A percentile compares a stretch with the other conserved stretches of the same genome.
These are phyloP conservation scores for Apostichopus californicus DNA, from an alignment of 35 echinoderm and acorn worm species.

Conservation along the genomic window DNA sequence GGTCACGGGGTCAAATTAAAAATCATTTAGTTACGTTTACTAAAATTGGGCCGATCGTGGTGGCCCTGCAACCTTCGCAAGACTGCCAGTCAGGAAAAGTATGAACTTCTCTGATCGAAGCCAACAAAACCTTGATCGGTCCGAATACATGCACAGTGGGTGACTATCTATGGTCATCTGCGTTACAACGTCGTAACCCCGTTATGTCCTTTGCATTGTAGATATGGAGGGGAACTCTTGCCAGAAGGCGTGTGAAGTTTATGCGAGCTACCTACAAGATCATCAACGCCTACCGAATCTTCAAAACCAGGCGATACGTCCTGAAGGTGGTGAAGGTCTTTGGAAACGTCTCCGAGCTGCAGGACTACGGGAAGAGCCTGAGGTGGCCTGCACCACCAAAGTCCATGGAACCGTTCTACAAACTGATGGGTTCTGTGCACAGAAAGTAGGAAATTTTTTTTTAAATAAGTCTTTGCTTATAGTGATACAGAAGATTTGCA, in stretches of 20 bases:
- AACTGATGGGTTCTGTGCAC: constrained; percentile 75
- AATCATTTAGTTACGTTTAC: too few species aligned
- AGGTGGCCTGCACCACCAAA: constrained; percentile 84
- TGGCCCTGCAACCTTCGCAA: too few species aligned
- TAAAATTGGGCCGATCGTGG: too few species aligned
- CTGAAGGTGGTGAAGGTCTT: constrained; percentile 75
- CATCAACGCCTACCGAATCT: constrained; percentile 81
- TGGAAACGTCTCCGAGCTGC: constrained; percentile 65
- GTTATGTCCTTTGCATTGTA: not conserved
- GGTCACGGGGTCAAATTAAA: too few species aligned
- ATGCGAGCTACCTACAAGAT: constrained; percentile 87
- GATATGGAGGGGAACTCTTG: constrained; percentile 92
- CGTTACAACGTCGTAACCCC: too few species aligned
- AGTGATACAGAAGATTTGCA: too few species aligned
- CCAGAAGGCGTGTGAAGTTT: constrained; percentile 72
- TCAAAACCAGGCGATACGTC: constrained; percentile 72
- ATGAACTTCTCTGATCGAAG: too few species aligned
- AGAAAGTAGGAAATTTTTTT: constrained; percentile 53
- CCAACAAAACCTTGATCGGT: too few species aligned
- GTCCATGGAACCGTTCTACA: constrained; percentile 52
- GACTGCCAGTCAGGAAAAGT: too few species aligned
- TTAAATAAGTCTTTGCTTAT: too few species aligned
- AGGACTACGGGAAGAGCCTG: constrained; percentile 76
- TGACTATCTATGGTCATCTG: too few species aligned
- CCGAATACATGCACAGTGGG: too few species aligned